Conservation (phyloP, 2,113 vertebrate genomes). For the Hippocampus mohnikei region DNA sequence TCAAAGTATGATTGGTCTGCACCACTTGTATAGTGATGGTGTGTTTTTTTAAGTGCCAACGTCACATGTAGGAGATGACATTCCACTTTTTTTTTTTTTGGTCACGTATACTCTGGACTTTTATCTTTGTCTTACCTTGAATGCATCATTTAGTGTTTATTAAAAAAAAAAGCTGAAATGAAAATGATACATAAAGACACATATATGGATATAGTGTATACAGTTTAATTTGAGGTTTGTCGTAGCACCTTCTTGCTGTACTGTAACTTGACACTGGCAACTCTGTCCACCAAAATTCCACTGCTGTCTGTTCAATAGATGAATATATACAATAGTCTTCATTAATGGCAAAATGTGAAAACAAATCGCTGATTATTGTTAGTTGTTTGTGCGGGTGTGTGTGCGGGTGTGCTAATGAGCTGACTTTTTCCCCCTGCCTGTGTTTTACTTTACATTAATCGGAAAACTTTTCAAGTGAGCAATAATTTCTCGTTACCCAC, state of each 20-base stretch:
- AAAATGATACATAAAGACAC: slow-evolving; percentile 58
- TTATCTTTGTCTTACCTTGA: slow-evolving; percentile 51
- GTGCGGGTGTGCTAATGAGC: slow-evolving; percentile 28
- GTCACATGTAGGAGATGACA: slow-evolving; percentile 48
- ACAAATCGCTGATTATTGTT: slow-evolving; percentile 28
- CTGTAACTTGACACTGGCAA: slow-evolving; percentile 69
- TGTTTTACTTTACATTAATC: slow-evolving; percentile 33
- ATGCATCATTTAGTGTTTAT: slow-evolving; percentile 51
- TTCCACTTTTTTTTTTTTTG: slow-evolving; percentile 44
- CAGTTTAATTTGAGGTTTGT: slow-evolving; percentile 57
- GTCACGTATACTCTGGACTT: slow-evolving; percentile 30
- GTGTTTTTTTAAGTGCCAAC: slow-evolving; percentile 52
- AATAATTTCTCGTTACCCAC: slow-evolving; percentile 41
- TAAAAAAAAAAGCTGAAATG: slow-evolving; percentile 41
- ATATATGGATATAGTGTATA: slow-evolving; percentile 51
- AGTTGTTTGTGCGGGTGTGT: slow-evolving; percentile 31
- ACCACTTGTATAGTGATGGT: slow-evolving; percentile 29
- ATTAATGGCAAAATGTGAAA: slow-evolving; percentile 38
- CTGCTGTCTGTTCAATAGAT: slow-evolving; percentile 62
- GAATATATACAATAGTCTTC: slow-evolving; percentile 46
- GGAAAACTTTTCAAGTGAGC: slow-evolving; percentile 45
- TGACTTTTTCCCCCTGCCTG: slow-evolving; percentile 34
- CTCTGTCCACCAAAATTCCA: slow-evolving; percentile 54
- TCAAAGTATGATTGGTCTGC: slow-evolving; percentile 5
- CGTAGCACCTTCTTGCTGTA: slow-evolving; percentile 65